Percentiles rank a stretch among this genome's conserved stretches.
Conservation (phyloP, 2,113 vertebrate genomes). For the Nothocercus julius region DNA sequence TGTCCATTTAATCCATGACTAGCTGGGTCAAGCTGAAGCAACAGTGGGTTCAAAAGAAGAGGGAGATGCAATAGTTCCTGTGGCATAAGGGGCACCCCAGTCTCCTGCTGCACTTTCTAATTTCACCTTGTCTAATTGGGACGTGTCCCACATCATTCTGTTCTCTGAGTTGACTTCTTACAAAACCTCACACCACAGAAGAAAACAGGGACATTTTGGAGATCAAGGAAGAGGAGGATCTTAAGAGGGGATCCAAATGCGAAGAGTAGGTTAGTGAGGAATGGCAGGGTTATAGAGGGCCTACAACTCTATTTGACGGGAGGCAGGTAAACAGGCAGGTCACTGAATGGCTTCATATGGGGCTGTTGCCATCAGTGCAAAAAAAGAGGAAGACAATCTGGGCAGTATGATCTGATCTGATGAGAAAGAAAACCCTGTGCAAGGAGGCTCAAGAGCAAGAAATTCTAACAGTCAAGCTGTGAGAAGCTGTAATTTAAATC, state of each 20-base stretch:
- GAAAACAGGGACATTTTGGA: background rate
- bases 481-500: constrained; percentile 8
- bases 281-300: background rate
- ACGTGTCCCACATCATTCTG: background rate
- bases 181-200: background rate
- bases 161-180: background rate
- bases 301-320: background rate
- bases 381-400: background rate
- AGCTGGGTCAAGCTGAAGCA: background rate
- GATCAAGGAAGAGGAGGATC: background rate
- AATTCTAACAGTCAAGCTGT: background rate
- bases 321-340: background rate
- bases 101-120: background rate
- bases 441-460: background rate
- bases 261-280: background rate
- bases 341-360: background rate
- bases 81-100: background rate
- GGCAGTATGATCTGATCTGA: no score
- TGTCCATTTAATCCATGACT: background rate
- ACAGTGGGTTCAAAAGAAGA: background rate
- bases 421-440: background rate
- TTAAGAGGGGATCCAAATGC: background rate
- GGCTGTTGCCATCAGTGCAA: background rate
- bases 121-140: background rate
- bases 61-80: background rate